Conservation (phyloP, 2,888 invertebrate species). For the Cerastis leucographa region DNA sequence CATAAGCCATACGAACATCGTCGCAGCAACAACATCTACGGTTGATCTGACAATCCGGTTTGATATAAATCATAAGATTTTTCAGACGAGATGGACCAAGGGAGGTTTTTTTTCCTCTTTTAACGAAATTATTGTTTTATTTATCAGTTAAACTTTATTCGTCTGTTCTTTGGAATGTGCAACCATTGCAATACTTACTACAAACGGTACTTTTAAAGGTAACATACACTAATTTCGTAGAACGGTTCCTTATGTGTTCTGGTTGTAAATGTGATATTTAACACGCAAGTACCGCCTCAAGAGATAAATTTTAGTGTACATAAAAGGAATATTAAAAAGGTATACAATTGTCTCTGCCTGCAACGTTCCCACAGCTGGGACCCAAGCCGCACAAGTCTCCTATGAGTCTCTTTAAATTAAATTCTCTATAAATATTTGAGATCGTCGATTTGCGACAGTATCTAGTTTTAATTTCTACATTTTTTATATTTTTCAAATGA, state of each 20-base stretch:
- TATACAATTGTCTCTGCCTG: not conserved
- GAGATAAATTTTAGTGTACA: slow-evolving; percentile 46
- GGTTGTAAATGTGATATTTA: slow-evolving; percentile 54
- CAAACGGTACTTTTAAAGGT: slow-evolving; percentile 49
- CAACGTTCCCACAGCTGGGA: not conserved
- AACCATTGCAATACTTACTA: slow-evolving; percentile 25
- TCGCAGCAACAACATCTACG: not conserved
- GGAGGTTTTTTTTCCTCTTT: not conserved
- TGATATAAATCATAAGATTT: not conserved
- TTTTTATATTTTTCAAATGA: too few relatives aligned
- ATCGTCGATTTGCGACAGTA: not conserved
- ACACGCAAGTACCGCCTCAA: slow-evolving; percentile 15
- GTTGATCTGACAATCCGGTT: not conserved
- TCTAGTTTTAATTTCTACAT: not conserved
- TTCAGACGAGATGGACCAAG: not conserved
- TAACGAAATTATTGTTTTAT: too few relatives aligned
- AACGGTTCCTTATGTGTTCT: slow-evolving; percentile 44
- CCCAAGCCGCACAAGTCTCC: not conserved
- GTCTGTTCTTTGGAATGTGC: slow-evolving; percentile 2
- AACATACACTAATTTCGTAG: slow-evolving; percentile 47
- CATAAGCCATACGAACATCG: not conserved
- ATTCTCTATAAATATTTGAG: not conserved
- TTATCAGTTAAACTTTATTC: not conserved
- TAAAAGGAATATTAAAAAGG: slow-evolving; percentile 45
- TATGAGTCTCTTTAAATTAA: not conserved